These are phyloP conservation scores for Potamilus streckersoni DNA, from an alignment of 1,140 invertebrate species.

Conservation along the genomic window DNA sequence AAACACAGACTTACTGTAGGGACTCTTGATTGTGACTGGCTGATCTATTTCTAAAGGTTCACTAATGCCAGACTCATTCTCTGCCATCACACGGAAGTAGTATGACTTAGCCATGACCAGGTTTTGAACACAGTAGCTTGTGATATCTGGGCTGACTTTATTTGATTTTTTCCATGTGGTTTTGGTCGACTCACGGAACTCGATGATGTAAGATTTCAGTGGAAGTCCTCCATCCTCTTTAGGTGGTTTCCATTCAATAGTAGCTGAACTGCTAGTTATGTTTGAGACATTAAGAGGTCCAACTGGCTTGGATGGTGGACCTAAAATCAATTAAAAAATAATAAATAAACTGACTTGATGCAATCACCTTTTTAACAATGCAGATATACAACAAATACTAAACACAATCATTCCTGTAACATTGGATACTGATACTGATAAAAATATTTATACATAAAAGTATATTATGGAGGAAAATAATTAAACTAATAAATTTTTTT, in stretches of 20 bases:
- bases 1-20: slow-evolving; percentile 82
- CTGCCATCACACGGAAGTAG: slow-evolving; percentile 79
- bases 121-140: slow-evolving; percentile 70
- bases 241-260: slow-evolving; percentile 94
- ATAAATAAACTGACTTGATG: no score
- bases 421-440: no score
- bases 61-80: slow-evolving; percentile 89
- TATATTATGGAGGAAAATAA: no score
- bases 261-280: slow-evolving; percentile 75
- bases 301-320: slow-evolving; percentile 84
- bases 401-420: no score
- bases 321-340: slow-evolving; percentile 17
- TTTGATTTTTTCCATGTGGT: slow-evolving; percentile 82
- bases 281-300: slow-evolving; percentile 76
- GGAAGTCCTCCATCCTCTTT: slow-evolving; percentile 98
- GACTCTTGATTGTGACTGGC: slow-evolving; percentile 93
- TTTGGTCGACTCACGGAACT: slow-evolving; percentile 86
- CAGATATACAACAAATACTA: no score
- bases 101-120: slow-evolving; percentile 77
- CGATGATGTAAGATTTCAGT: slow-evolving; percentile 92
- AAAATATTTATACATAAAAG: no score
- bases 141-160: slow-evolving; percentile 73
- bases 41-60: slow-evolving; percentile 80
- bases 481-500: no score
- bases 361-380: no score